These are phyloP conservation scores for Dromiciops gliroides DNA, from an alignment of 2,113 vertebrate genomes.

Conservation along the genomic window DNA sequence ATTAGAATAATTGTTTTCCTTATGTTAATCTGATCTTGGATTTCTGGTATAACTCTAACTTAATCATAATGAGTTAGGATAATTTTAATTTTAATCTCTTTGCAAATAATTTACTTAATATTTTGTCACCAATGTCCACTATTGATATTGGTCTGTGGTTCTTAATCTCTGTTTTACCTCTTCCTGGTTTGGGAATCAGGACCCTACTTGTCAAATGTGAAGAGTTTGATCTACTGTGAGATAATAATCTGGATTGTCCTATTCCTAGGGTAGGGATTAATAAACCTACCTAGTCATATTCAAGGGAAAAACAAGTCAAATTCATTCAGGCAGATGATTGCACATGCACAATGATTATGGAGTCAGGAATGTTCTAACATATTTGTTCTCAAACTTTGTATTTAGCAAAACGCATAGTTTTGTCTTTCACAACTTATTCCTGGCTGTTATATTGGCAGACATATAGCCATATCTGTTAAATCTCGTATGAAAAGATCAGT, in stretches of 20 bases:
- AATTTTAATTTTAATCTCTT: neutral
- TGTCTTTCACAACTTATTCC: neutral
- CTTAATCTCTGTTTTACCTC: neutral
- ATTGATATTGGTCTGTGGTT: neutral
- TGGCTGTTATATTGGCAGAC: conserved; percentile 23
- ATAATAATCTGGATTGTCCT: neutral
- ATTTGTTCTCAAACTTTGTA: neutral
- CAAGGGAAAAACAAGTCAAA: neutral
- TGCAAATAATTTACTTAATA: too few relatives aligned
- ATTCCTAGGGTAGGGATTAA: neutral
- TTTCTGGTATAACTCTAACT: neutral
- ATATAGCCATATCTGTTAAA: neutral
- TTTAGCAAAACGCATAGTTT: neutral
- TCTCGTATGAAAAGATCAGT: neutral
- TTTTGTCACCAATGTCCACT: too few relatives aligned
- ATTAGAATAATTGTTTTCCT: neutral
- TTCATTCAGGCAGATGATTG: neutral
- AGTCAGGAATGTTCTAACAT: neutral
- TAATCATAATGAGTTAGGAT: neutral
- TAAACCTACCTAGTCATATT: neutral
- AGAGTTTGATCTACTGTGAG: neutral
- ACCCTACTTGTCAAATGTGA: neutral
- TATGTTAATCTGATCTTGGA: neutral
- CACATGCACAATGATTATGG: neutral
- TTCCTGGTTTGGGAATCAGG: neutral